These are phyloP conservation scores for Amphiura filiformis DNA, from an alignment of 35 echinoderm and acorn worm species.

Conservation along the genomic window DNA sequence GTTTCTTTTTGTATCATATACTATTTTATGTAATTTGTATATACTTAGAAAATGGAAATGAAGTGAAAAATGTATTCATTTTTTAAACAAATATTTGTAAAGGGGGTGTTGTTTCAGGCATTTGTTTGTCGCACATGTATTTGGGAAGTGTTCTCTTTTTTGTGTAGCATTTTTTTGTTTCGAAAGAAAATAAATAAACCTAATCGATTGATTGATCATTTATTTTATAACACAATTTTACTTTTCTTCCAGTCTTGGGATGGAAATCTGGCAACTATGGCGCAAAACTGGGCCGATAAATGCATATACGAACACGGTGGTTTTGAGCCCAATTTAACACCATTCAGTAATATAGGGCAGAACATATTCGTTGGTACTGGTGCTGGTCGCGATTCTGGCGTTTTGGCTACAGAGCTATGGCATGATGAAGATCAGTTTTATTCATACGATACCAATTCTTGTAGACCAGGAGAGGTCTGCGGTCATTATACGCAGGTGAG, in stretches of 20 bases:
- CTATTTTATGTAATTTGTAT: too few relatives aligned
- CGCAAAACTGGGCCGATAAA: slow-evolving; percentile 77
- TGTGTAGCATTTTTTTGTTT: background rate
- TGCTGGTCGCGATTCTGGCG: slow-evolving; percentile 16
- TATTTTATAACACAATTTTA: too few relatives aligned
- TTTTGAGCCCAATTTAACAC: slow-evolving; percentile 39
- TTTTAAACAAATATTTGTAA: background rate
- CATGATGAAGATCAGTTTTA: slow-evolving; percentile 82
- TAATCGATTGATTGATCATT: background rate
- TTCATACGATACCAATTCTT: slow-evolving; percentile 47
- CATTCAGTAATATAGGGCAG: slow-evolving; percentile 48
- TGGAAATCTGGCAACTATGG: slow-evolving; percentile 79
- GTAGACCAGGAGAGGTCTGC: slow-evolving; percentile 60
- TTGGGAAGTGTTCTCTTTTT: background rate
- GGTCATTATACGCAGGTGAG: slow-evolving; percentile 92
- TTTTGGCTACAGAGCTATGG: slow-evolving; percentile 56
- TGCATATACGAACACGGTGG: slow-evolving; percentile 74
- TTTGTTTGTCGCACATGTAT: too few relatives aligned
- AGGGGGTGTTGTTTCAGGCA: background rate
- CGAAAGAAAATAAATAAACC: background rate
- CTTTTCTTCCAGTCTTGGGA: slow-evolving; percentile 91
- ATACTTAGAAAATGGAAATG: too few relatives aligned
- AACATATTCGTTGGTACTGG: slow-evolving; percentile 67
- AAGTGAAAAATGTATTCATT: too few relatives aligned
- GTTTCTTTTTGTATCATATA: too few relatives aligned